Evolutionary conservation across 2,113 vertebrate species (phyloP).

Genomic region (Eonycteris spelaea): DNA sequence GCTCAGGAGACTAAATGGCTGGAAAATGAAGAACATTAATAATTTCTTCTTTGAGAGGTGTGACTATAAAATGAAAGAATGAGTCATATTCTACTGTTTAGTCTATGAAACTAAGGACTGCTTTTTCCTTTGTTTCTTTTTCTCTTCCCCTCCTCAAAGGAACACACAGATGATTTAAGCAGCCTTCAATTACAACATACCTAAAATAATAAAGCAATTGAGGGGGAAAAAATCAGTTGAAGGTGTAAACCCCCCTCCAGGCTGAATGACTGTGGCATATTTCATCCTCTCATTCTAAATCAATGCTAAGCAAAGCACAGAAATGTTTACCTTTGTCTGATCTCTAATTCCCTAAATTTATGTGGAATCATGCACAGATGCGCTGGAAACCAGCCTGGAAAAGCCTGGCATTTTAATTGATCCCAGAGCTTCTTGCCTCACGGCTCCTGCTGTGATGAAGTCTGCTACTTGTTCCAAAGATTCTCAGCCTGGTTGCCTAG

Average conservation of each 20-base stretch:
- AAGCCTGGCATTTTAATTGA: slow-evolving; percentile 90
- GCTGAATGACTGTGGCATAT: slow-evolving; percentile 78
- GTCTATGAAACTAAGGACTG: slow-evolving; percentile 56
- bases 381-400: slow-evolving; percentile 83
- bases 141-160: slow-evolving; percentile 30
- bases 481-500: slow-evolving; percentile 78
- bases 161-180: slow-evolving; percentile 68
- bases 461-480: slow-evolving; percentile 77
- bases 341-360: slow-evolving; percentile 87
- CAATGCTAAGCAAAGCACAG: slow-evolving; percentile 85
- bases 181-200: slow-evolving; percentile 56
- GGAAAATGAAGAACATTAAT: slow-evolving; percentile 44
- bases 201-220: slow-evolving; percentile 76
- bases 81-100: slow-evolving; percentile 65
- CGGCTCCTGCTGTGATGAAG: slow-evolving; percentile 79
- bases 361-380: slow-evolving; percentile 85
- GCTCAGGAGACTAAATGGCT: not conserved
- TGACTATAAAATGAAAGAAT: slow-evolving; percentile 57
- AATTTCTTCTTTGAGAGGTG: slow-evolving; percentile 53
- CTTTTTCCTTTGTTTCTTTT: slow-evolving; percentile 63
- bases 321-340: slow-evolving; percentile 85
- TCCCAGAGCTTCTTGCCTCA: slow-evolving; percentile 82
- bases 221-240: slow-evolving; percentile 76
- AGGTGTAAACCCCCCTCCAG: slow-evolving; percentile 81
- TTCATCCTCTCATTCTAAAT: slow-evolving; percentile 84